Conservation (phyloP, 2,797 vertebrate genomes). For the Propithecus perrieri region DNA sequence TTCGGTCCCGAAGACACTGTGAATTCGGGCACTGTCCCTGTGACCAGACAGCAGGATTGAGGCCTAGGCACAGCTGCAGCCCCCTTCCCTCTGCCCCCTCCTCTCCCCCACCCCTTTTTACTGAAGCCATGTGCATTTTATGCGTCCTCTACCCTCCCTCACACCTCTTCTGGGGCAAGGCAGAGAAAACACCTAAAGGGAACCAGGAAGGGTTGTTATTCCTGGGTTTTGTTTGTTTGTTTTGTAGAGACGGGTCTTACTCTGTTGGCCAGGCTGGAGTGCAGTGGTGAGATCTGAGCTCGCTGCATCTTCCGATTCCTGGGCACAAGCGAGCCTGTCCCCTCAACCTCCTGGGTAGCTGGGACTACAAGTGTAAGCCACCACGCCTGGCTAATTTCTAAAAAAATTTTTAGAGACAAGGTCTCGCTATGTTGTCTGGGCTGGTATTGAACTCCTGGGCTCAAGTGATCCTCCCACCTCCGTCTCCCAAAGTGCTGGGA, state of each 20-base stretch:
- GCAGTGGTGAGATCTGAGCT: neutral
- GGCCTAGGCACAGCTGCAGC: rapidly evolving
- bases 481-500: neutral
- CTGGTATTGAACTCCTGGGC: neutral
- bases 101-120: neutral
- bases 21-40: rapidly evolving
- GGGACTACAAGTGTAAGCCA: neutral
- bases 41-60: neutral
- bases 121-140: neutral
- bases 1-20: neutral
- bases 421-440: neutral
- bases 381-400: neutral
- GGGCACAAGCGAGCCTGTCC: too few species aligned
- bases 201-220: neutral
- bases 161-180: neutral
- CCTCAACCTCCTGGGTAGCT: neutral
- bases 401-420: neutral
- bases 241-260: neutral
- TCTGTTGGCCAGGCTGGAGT: neutral
- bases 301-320: neutral
- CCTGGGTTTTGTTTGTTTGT: neutral
- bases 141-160: neutral
- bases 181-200: neutral
- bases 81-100: too few species aligned
- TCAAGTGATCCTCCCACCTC: neutral